phyloP scores from a whole-genome alignment of 2,797 vertebrate genomes.

The Psittacula echo region DNA sequence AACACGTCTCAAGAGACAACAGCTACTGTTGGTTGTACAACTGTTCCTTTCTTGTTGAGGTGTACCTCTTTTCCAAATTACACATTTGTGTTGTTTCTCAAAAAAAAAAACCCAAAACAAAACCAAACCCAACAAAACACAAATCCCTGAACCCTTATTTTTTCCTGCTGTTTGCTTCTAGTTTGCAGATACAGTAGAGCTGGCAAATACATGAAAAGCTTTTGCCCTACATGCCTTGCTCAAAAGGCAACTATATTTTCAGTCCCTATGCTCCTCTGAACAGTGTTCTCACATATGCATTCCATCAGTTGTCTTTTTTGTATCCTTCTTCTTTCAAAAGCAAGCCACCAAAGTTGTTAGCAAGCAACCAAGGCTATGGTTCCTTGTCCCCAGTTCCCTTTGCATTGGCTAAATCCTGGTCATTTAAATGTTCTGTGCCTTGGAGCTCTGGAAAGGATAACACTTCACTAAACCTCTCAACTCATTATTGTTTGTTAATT shows the following conservation, averaged over 20 bases:
- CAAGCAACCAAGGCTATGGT: background rate
- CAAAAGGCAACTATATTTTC: slow-evolving; percentile 15
- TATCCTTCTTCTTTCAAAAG: slow-evolving; percentile 39
- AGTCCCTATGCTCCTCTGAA: background rate
- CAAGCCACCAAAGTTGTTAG: slow-evolving; percentile 61
- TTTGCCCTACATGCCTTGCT: background rate
- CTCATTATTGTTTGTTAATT: slow-evolving; percentile 63
- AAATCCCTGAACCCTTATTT: background rate
- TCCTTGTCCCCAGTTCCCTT: slow-evolving; percentile 61
- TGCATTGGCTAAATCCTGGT: slow-evolving; percentile 26
- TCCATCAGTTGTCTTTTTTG: slow-evolving; percentile 45
- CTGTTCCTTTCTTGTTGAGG: background rate
- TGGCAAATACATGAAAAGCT: background rate
- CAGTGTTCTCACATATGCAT: slow-evolving; percentile 12
- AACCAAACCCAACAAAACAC: background rate
- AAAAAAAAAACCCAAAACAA: background rate
- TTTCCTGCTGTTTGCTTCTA: background rate
- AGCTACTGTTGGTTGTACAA: background rate
- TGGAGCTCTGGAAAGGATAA: slow-evolving; percentile 48
- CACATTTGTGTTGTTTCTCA: background rate
- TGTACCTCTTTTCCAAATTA: background rate
- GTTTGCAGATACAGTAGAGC: background rate
- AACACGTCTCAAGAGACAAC: background rate
- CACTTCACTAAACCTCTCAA: slow-evolving; percentile 47
- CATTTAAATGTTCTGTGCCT: slow-evolving; percentile 35